phyloP scores from a whole-genome alignment of 2,113 vertebrate genomes.

The Phylloscopus trochilus region DNA sequence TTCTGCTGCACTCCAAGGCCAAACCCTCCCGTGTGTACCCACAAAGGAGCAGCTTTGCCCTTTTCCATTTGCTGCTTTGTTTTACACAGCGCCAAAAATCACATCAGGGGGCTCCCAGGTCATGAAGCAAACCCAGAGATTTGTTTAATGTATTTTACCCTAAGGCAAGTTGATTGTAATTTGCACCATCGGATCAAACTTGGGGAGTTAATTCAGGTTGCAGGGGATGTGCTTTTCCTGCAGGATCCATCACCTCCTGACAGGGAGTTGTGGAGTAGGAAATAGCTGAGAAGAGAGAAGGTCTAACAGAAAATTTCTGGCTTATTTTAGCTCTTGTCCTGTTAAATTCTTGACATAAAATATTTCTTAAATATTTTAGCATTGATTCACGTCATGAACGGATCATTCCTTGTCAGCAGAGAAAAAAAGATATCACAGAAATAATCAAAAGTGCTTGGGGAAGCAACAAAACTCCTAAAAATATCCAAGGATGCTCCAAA shows the following conservation, averaged over 20 bases:
- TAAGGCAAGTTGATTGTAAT: neutral
- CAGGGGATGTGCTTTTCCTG: neutral
- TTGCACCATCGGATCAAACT: neutral
- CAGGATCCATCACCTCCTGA: neutral
- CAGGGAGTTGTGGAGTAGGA: neutral
- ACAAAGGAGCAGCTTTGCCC: neutral
- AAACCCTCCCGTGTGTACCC: neutral
- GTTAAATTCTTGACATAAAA: neutral
- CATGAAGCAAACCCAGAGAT: neutral
- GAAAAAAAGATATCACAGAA: neutral
- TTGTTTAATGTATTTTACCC: conserved; percentile 35
- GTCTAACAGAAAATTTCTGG: neutral
- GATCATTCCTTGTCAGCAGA: neutral
- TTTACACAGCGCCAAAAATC: conserved; percentile 1
- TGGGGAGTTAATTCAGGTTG: neutral
- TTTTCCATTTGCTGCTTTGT: neutral
- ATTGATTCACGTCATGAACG: fast-evolving
- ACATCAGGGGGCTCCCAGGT: conserved; percentile 6
- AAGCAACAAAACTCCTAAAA: neutral
- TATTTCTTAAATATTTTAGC: neutral
- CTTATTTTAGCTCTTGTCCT: neutral
- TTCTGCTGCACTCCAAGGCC: neutral
- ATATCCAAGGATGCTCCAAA: neutral
- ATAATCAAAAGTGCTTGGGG: neutral
- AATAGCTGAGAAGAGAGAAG: neutral